phyloP scores from a whole-genome alignment of 1,140 invertebrate species.

The Zaprionus tsacasi region DNA sequence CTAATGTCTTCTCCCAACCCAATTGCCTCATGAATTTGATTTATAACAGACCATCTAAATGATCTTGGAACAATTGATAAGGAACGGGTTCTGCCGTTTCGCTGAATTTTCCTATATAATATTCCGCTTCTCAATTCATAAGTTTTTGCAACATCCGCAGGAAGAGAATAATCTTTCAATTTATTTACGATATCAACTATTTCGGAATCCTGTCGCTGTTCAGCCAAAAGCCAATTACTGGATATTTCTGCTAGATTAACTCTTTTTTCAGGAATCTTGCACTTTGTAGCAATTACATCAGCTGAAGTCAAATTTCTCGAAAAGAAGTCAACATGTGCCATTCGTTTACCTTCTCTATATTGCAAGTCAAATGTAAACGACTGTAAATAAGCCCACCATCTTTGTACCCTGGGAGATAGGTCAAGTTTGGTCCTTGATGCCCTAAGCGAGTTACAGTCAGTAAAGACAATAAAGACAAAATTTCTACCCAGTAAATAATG shows the following conservation, averaged over 20 bases:
- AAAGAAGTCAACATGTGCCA: slow-evolving; percentile 30
- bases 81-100: slow-evolving; percentile 16
- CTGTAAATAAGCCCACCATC: slow-evolving; percentile 23
- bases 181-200: slow-evolving; percentile 6
- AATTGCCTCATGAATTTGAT: slow-evolving; percentile 23
- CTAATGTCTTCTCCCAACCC: slow-evolving; percentile 23
- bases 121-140: slow-evolving; percentile 6
- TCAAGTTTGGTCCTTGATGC: slow-evolving; percentile 16
- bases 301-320: slow-evolving; percentile 17
- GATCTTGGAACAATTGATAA: slow-evolving; percentile 25
- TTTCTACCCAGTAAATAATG: slow-evolving; percentile 11
- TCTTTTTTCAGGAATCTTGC: slow-evolving; percentile 18
- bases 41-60: slow-evolving; percentile 38
- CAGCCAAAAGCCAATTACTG: slow-evolving; percentile 15
- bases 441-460: slow-evolving; percentile 22
- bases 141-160: slow-evolving; percentile 5
- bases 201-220: slow-evolving; percentile 18
- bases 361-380: slow-evolving; percentile 14
- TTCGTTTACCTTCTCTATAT: slow-evolving; percentile 26
- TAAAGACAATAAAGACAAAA: slow-evolving; percentile 29
- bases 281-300: neutral
- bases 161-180: slow-evolving; percentile 26
- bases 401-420: slow-evolving; percentile 15
- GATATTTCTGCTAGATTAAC: slow-evolving; percentile 25
- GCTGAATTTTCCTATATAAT: slow-evolving; percentile 23